Evolutionary conservation across 1,140 invertebrate species (phyloP).

Genomic region (Lasioglossum albipes): DNA sequence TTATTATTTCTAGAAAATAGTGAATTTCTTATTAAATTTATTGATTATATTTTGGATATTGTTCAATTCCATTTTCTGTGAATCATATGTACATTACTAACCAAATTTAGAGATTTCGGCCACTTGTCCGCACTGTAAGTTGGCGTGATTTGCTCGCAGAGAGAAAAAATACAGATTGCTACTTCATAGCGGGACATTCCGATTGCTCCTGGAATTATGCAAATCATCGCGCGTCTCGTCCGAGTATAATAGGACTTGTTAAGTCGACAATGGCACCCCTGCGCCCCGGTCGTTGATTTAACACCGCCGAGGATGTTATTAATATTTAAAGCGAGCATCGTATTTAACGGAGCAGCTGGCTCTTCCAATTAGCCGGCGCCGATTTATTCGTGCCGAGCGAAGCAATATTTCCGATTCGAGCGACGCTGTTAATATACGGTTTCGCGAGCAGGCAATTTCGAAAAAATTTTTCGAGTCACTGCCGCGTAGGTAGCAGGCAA

Average conservation of each 20-base stretch:
- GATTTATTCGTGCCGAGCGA: constrained; percentile 23
- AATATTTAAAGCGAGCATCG: constrained; percentile 20
- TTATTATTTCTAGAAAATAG: too few relatives aligned
- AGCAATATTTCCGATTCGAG: neutral
- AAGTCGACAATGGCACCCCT: constrained; percentile 27
- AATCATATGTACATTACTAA: too few relatives aligned
- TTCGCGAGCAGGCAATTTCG: constrained; percentile 11
- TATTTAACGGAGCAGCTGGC: constrained; percentile 20
- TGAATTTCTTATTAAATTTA: too few relatives aligned
- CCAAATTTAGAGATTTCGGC: too few relatives aligned
- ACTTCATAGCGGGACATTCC: neutral
- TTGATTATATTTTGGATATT: too few relatives aligned
- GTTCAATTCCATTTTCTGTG: too few relatives aligned
- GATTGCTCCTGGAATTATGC: constrained; percentile 11
- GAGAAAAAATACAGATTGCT: neutral
- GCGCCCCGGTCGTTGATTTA: constrained; percentile 5
- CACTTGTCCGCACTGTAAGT: too few relatives aligned
- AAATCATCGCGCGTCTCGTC: neutral
- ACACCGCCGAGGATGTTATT: neutral
- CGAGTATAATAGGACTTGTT: neutral
- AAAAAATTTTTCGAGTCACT: constrained; percentile 16
- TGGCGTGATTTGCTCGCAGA: too few relatives aligned
- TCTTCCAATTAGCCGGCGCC: constrained; percentile 19
- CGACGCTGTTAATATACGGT: constrained; percentile 25
- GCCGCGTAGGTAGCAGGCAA: neutral